Evolutionary conservation across 2,888 invertebrate genomes (phyloP).

Genomic region (Heteropelma amictum): DNA sequence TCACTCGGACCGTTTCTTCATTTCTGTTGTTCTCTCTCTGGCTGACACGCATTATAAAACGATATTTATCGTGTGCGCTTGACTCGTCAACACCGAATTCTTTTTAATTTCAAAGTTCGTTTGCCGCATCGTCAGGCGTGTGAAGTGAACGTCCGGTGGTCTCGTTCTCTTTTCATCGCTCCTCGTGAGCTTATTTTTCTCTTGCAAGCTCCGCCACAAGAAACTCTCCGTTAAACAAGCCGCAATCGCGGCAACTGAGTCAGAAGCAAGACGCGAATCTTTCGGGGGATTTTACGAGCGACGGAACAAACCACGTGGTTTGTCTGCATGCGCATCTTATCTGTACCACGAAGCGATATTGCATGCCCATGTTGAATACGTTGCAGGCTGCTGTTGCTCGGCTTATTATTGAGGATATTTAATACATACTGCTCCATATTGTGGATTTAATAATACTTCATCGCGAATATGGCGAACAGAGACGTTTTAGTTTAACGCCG

Average conservation of each 20-base stretch:
- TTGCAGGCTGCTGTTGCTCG: conserved; percentile 6
- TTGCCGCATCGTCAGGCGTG: conserved; percentile 9
- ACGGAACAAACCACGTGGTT: conserved; percentile 7
- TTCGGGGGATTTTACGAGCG: conserved; percentile 22
- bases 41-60: neutral
- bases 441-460: conserved; percentile 28
- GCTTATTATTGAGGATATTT: conserved; percentile 9
- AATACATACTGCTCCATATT: neutral
- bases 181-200: neutral
- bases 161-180: conserved; percentile 5
- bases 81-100: conserved; percentile 11
- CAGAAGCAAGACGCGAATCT: conserved; percentile 10
- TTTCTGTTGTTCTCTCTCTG: neutral
- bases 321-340: neutral
- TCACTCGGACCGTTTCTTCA: neutral
- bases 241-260: conserved; percentile 27
- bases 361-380: neutral
- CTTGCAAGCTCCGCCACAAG: neutral
- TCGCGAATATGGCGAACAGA: conserved; percentile 16
- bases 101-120: conserved; percentile 30
- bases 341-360: conserved; percentile 25
- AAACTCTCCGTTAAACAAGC: neutral
- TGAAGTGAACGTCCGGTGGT: conserved; percentile 37
- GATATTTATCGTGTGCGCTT: neutral
- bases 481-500: neutral